These are phyloP conservation scores for Lycaena phlaeas DNA, from an alignment of 2,888 invertebrate species.

Conservation along the genomic window DNA sequence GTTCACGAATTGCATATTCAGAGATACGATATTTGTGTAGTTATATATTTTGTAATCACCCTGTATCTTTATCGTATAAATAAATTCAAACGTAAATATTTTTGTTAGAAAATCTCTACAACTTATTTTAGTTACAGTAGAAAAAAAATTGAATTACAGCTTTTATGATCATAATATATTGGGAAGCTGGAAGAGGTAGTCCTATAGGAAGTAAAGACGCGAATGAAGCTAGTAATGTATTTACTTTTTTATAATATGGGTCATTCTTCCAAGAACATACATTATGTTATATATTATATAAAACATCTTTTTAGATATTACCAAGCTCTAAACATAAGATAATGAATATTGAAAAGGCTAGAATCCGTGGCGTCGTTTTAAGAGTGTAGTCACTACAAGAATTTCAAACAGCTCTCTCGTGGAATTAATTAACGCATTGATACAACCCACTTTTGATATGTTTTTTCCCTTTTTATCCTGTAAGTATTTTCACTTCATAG, in stretches of 20 bases:
- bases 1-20: conserved; percentile 41
- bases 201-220: background rate
- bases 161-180: background rate
- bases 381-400: no score
- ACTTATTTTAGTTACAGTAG: conserved; percentile 6
- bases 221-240: background rate
- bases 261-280: no score
- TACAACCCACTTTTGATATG: no score
- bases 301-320: no score
- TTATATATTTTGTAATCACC: conserved; percentile 52
- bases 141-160: background rate
- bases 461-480: no score
- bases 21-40: conserved; percentile 51
- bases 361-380: no score
- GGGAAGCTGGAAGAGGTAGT: background rate
- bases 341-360: no score
- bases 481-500: no score
- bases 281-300: no score
- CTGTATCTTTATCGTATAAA: conserved; percentile 43
- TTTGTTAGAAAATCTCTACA: conserved; percentile 6
- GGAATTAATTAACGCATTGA: no score
- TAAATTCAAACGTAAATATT: conserved; percentile 28
- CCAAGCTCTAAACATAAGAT: no score
- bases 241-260: background rate
- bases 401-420: no score